Percentiles rank a stretch among this genome's conserved stretches.
These are phyloP conservation scores for Oryzias celebensis DNA, from an alignment of 2,113 vertebrate genomes.

Conservation along the genomic window DNA sequence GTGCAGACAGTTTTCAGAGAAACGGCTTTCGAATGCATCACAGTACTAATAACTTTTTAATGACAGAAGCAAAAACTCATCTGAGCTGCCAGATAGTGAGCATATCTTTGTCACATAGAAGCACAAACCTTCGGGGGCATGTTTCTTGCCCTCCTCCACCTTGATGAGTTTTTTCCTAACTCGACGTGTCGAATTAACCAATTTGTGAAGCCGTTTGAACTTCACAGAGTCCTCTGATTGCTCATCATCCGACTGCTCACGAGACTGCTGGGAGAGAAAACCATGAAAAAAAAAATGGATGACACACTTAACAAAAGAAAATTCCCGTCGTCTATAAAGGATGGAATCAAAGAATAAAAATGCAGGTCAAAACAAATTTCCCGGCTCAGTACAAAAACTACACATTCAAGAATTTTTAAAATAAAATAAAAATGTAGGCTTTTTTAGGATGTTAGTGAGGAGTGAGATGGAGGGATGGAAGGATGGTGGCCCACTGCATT, in stretches of 20 bases:
- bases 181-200: slow-evolving; percentile 96
- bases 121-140: slow-evolving; percentile 85
- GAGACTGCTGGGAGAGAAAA: slow-evolving; percentile 80
- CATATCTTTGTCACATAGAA: no score
- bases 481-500: slow-evolving; percentile 32
- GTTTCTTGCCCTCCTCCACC: slow-evolving; percentile 95
- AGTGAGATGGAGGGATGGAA: slow-evolving; percentile 49
- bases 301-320: slow-evolving; percentile 16
- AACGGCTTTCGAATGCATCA: no score
- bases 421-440: slow-evolving; percentile 16
- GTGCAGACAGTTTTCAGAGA: no score
- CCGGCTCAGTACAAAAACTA: no score
- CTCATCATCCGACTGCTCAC: slow-evolving; percentile 96
- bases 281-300: slow-evolving; percentile 7
- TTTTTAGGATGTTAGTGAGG: slow-evolving; percentile 68
- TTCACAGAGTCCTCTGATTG: slow-evolving; percentile 93
- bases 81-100: not conserved
- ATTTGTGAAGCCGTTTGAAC: slow-evolving; percentile 96
- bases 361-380: not conserved
- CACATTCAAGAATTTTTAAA: slow-evolving; percentile 3
- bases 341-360: not conserved
- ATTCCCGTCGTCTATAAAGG: rapidly evolving
- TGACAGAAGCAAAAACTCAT: not conserved
- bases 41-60: no score
- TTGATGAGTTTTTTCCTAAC: slow-evolving; percentile 96